Evolutionary conservation across 2,113 vertebrate species (phyloP), one percentile per base, ranked within the genome.

Genomic region (Dermatemys mawii): DNA sequence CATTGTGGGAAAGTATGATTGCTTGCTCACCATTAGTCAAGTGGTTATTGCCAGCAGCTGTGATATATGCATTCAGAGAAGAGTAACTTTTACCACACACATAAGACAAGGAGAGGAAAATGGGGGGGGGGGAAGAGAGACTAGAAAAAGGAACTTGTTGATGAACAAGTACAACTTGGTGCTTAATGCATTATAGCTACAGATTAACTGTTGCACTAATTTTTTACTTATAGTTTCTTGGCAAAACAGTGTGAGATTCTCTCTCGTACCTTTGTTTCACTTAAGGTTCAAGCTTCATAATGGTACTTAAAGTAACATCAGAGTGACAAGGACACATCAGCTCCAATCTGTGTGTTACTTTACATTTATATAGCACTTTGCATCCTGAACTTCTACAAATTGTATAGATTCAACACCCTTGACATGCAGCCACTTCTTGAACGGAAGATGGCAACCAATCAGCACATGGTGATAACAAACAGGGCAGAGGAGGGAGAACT

Each of bases 111-210:
- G 67, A n/a, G n/a, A 60, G 21, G 8, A 32, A 51, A 83, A 32
- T 5, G 1, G 46, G 86, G 38, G 21, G 32, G 22, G n/a, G 7
- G 29, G 5, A 1, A 1, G 5, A 32, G 50, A 16, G 24, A 4
- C 44, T 24, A 8, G 13, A 29, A 1, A 48, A n/a, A 75, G 81
- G 8, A 19, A 3, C 7, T 0, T 3, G 55, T 27, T 5, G 13
- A 14, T 0, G 0, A 4, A 78, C 19, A 70, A 22, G n/a, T 22
- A 4, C 53, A 10, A 81, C n/a, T 44, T 13, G 46, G 38, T 27
- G 38, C 11, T 76, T 46, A 29, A 29, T 76, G 26, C 41, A 16
- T 27, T 46, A 46, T 29, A 44, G 13, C 41, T 76, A 76, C 22
- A 76, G 41, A 76, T 27, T 46, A 76, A 75, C 38, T 44, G 21